These are phyloP conservation scores for Troglohyphantes excavatus DNA, from an alignment of 2,888 invertebrate genomes.

Conservation along the genomic window DNA sequence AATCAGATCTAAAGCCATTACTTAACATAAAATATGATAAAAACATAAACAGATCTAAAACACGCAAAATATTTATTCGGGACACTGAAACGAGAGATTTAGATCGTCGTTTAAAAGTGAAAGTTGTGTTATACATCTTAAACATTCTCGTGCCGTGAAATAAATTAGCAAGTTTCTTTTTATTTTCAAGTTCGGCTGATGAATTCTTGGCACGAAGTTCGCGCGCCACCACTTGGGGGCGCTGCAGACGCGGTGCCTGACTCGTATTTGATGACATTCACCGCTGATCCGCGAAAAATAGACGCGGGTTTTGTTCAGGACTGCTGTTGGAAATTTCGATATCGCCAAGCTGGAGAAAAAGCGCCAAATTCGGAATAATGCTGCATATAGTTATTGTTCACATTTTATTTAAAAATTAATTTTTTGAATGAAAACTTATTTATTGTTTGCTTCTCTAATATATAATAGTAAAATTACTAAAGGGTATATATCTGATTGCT, in stretches of 20 bases:
- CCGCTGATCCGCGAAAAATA: conserved; percentile 53
- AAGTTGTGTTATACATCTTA: conserved; percentile 3
- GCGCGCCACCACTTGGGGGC: conserved; percentile 33
- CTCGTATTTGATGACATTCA: conserved; percentile 68
- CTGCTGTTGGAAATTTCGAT: not conserved
- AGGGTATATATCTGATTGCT: too few relatives aligned
- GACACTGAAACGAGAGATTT: not conserved
- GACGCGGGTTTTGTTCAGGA: not conserved
- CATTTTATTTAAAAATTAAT: too few relatives aligned
- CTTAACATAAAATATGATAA: not conserved
- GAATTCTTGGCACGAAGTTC: conserved; percentile 72
- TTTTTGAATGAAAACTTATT: too few relatives aligned
- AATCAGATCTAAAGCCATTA: too few relatives aligned
- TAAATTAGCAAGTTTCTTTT: conserved; percentile 49
- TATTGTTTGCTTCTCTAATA: too few relatives aligned
- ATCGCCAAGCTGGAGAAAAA: not conserved
- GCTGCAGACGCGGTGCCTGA: conserved; percentile 44
- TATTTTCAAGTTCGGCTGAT: conserved; percentile 66
- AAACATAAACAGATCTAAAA: too few relatives aligned
- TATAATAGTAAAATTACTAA: too few relatives aligned
- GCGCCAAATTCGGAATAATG: too few relatives aligned
- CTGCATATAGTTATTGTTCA: too few relatives aligned
- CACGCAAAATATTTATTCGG: not conserved
- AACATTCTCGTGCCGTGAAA: conserved; percentile 12
- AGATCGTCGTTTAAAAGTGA: conserved; percentile 3